Percentiles rank a stretch among this genome's conserved stretches.
These are phyloP conservation scores for mouse (Mus musculus) DNA, from an alignment of 2,113 vertebrate species.

Conservation along the genomic window GRCm39 chr11:28950501-28951000, in stretches of 20 bases:
- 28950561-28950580: conserved; percentile 1
- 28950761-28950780: not conserved
- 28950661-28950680: conserved; percentile 22
- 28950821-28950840: conserved; percentile 16
- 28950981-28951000: not conserved
- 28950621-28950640: conserved; percentile 26
- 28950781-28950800: not conserved
- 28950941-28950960: not conserved
- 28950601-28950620: conserved; percentile 43
- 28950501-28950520: not conserved
- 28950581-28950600: conserved; percentile 7
- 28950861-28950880: conserved; percentile 8
- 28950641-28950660: conserved; percentile 19
- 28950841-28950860: not conserved
- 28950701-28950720: conserved; percentile 1
- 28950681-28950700: conserved; percentile 6
- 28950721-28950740: conserved; percentile 49
- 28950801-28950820: not conserved
- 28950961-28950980: not conserved
- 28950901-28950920: not conserved
- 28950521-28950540: not conserved
- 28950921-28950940: not conserved
- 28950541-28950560: conserved; percentile 4
- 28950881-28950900: not conserved
- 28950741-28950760: conserved; percentile 25